Percentiles rank a stretch among this genome's conserved stretches.
Evolutionary conservation across 1,140 invertebrate genomes (phyloP).

Genomic region (Leucophenga varia): DNA sequence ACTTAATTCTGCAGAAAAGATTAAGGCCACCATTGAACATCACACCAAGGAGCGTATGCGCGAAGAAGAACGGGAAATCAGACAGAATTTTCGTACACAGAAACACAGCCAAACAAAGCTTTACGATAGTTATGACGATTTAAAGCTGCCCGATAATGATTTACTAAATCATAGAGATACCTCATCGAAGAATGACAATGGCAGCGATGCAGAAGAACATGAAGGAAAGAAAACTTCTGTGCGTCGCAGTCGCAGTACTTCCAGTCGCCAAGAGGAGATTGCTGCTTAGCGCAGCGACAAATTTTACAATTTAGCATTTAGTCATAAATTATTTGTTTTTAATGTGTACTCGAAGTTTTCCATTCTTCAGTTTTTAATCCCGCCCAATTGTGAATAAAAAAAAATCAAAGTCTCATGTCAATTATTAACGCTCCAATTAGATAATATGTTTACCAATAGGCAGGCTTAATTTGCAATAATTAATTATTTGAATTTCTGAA

Average conservation of each 20-base stretch:
- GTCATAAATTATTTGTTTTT: too few species aligned
- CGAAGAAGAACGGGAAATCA: slow-evolving; percentile 44
- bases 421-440: neutral
- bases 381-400: too few species aligned
- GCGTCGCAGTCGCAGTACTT: slow-evolving; percentile 15
- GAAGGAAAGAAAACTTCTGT: too few species aligned
- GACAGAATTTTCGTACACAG: slow-evolving; percentile 32
- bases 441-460: too few species aligned
- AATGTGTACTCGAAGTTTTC: too few species aligned
- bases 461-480: too few species aligned
- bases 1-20: slow-evolving; percentile 45
- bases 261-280: slow-evolving; percentile 22
- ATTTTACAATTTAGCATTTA: too few species aligned
- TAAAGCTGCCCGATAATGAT: neutral
- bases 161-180: too few species aligned
- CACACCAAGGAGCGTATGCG: slow-evolving; percentile 46
- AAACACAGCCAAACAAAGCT: slow-evolving; percentile 3
- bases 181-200: neutral
- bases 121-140: slow-evolving; percentile 3
- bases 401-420: neutral
- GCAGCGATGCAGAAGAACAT: slow-evolving; percentile 12
- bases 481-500: too few species aligned
- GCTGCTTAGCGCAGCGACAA: too few species aligned
- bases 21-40: slow-evolving; percentile 46
- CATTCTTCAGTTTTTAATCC: too few species aligned